phyloP scores from a whole-genome alignment of 2,797 vertebrate species.

The Phataginus tricuspis region DNA sequence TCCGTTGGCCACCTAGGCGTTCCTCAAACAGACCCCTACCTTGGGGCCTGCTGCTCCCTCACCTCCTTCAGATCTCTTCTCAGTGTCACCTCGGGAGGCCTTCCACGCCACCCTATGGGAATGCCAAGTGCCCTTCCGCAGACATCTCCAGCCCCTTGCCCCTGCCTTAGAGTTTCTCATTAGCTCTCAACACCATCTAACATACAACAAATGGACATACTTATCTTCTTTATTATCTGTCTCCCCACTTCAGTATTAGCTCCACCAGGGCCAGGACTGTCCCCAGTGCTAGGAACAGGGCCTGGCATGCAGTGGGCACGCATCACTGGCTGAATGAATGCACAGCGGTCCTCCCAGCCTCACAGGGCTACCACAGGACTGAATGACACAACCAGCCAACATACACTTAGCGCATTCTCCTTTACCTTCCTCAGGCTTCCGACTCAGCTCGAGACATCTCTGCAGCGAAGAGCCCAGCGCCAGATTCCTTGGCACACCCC shows the following conservation, averaged over 20 bases:
- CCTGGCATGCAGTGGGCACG: neutral
- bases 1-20: neutral
- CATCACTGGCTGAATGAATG: neutral
- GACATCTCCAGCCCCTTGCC: neutral
- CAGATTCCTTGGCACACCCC: neutral
- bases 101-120: neutral
- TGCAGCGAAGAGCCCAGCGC: neutral
- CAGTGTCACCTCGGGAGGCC: neutral
- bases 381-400: neutral
- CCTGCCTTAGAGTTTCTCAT: neutral
- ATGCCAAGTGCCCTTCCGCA: neutral
- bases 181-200: neutral
- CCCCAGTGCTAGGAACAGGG: neutral
- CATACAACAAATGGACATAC: too few relatives aligned
- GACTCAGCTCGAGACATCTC: neutral
- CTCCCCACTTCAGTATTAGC: neutral
- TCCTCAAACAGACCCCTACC: neutral
- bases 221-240: neutral
- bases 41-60: neutral
- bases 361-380: neutral
- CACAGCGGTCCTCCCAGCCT: neutral
- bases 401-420: neutral
- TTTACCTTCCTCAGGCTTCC: neutral
- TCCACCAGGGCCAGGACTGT: too few relatives aligned
- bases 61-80: neutral